A percentile compares a stretch with the other conserved stretches of the same genome.
Conservation (phyloP, 1,140 invertebrate species). For the Panonychus citri region DNA sequence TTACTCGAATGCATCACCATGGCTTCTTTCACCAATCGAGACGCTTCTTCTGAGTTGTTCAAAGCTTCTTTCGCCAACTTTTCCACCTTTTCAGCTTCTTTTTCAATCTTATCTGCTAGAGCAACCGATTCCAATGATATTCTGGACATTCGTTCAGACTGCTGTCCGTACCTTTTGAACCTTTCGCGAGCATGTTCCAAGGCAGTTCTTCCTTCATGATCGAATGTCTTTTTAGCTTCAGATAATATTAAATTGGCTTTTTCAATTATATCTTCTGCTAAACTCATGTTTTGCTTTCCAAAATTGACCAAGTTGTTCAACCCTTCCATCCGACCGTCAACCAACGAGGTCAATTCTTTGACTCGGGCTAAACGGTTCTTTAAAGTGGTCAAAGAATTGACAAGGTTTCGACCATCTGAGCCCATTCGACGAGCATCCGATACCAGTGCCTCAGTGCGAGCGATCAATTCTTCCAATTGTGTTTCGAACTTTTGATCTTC, state of each 20-base stretch:
- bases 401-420: slow-evolving; percentile 32
- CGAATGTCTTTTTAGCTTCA: slow-evolving; percentile 45
- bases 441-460: slow-evolving; percentile 41
- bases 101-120: slow-evolving; percentile 44
- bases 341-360: slow-evolving; percentile 21
- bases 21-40: slow-evolving; percentile 51
- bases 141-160: slow-evolving; percentile 67
- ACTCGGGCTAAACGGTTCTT: slow-evolving; percentile 38
- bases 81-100: slow-evolving; percentile 50
- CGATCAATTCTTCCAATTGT: slow-evolving; percentile 43
- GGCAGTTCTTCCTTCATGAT: slow-evolving; percentile 50
- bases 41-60: slow-evolving; percentile 54
- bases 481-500: slow-evolving; percentile 58
- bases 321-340: slow-evolving; percentile 25
- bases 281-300: slow-evolving; percentile 33
- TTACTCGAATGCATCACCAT: slow-evolving; percentile 44
- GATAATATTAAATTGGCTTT: slow-evolving; percentile 42
- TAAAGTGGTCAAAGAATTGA: slow-evolving; percentile 40
- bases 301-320: slow-evolving; percentile 4
- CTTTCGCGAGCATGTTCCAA: slow-evolving; percentile 51
- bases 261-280: slow-evolving; percentile 44
- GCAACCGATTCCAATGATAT: slow-evolving; percentile 62
- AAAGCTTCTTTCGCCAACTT: slow-evolving; percentile 49
- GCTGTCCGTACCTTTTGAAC: slow-evolving; percentile 61
- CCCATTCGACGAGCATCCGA: slow-evolving; percentile 36